These are phyloP conservation scores for Acleris cristana DNA, from an alignment of 2,888 invertebrate genomes.

Conservation along the genomic window DNA sequence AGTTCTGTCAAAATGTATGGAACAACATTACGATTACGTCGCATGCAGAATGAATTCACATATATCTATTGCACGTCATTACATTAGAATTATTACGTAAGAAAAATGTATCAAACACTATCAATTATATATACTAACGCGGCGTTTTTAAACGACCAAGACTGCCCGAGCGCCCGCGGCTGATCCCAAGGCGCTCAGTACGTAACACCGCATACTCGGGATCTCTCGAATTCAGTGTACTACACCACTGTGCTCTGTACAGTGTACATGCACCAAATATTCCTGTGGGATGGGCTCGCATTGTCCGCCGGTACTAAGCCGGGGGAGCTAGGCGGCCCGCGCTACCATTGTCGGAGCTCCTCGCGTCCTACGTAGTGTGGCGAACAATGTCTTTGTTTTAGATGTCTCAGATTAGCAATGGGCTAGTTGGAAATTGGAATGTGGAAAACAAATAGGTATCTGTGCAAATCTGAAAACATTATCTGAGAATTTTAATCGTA, in stretches of 20 bases:
- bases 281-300: conserved; percentile 29
- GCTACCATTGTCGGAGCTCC: conserved; percentile 8
- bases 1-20: too few relatives aligned
- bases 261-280: conserved; percentile 26
- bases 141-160: conserved; percentile 9
- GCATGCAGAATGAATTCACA: too few relatives aligned
- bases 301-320: conserved; percentile 16
- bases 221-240: conserved; percentile 16
- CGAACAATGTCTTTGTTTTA: too few relatives aligned
- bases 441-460: too few relatives aligned
- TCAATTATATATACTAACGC: neutral
- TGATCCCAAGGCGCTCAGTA: conserved; percentile 20
- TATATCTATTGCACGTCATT: too few relatives aligned
- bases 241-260: conserved; percentile 11
- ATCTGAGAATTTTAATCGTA: too few relatives aligned
- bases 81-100: too few relatives aligned
- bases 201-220: conserved; percentile 24
- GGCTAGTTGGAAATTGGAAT: too few relatives aligned
- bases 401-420: too few relatives aligned
- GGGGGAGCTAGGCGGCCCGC: neutral
- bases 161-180: neutral
- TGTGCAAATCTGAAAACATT: too few relatives aligned
- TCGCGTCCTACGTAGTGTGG: neutral
- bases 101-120: too few relatives aligned
- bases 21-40: too few relatives aligned